A percentile compares a stretch with the other conserved stretches of the same genome.
phyloP scores from a whole-genome alignment of 1,140 invertebrate genomes.

The Amyelois transitella region DNA sequence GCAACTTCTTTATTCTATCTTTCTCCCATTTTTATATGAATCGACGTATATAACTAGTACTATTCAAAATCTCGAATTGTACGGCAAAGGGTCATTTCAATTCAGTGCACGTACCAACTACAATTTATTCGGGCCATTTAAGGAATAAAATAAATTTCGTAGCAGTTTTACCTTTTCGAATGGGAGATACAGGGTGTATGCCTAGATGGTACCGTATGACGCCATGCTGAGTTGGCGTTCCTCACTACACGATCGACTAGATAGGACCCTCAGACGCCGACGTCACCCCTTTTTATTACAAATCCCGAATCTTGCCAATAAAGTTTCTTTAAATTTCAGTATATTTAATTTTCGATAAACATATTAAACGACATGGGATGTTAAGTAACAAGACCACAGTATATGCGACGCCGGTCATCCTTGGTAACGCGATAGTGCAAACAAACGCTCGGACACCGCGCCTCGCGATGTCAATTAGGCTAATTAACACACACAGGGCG shows the following conservation, averaged over 20 bases:
- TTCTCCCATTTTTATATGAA: not conserved
- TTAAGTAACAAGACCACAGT: no score
- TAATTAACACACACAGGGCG: conserved; percentile 70
- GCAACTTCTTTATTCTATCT: no score
- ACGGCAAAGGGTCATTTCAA: conserved; percentile 29
- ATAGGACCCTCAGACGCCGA: not conserved
- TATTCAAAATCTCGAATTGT: conserved; percentile 23
- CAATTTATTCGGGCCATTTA: conserved; percentile 55
- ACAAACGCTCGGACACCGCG: conserved; percentile 69
- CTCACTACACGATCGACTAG: not conserved
- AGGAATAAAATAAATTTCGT: conserved; percentile 48
- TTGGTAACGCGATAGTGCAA: conserved; percentile 66
- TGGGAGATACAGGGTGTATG: conserved; percentile 37
- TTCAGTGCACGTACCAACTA: conserved; percentile 42
- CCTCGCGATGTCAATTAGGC: conserved; percentile 72
- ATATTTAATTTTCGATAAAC: no score
- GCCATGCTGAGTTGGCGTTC: conserved; percentile 38
- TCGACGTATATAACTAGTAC: not conserved
- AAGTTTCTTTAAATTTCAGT: not conserved
- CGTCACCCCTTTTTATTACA: conserved; percentile 10
- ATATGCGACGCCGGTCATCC: conserved; percentile 19
- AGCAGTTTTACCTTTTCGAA: conserved; percentile 43
- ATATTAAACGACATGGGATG: no score
- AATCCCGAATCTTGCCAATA: not conserved
- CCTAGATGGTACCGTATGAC: conserved; percentile 31